phyloP scores from a whole-genome alignment of 2,797 vertebrate species.

The Catostomus latipinnis region DNA sequence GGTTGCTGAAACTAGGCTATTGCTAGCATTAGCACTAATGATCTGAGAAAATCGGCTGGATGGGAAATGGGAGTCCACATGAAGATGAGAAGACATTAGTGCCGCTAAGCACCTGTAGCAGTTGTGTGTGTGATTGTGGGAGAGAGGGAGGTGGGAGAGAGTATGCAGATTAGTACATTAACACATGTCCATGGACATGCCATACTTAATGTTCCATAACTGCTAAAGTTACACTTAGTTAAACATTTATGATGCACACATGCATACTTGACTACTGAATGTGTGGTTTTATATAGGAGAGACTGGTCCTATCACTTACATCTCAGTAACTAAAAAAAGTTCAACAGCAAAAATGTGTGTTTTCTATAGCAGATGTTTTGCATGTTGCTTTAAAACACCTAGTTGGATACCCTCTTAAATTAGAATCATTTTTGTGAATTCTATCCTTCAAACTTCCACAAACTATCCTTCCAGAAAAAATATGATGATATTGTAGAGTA shows the following conservation, averaged over 20 bases:
- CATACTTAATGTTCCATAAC: constrained; percentile 60
- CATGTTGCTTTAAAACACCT: no score
- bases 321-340: no score
- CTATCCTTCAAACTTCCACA: no score
- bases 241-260: constrained; percentile 33
- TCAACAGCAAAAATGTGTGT: no score
- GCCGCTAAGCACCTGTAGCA: constrained; percentile 52
- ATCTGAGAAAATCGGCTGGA: constrained; percentile 43
- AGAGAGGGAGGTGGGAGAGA: background rate
- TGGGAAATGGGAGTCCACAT: constrained; percentile 24
- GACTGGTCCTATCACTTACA: no score
- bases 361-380: no score
- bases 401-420: no score
- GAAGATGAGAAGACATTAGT: constrained; percentile 51
- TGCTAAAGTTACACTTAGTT: constrained; percentile 29
- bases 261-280: constrained; percentile 35
- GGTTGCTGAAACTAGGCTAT: background rate
- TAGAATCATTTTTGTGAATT: no score
- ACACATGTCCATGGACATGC: constrained; percentile 35
- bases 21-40: constrained; percentile 48
- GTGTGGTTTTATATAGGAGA: no score
- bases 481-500: no score
- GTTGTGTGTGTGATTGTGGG: constrained; percentile 51
- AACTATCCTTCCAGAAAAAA: no score
- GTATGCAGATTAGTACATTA: constrained; percentile 45